These are phyloP conservation scores for Montipora capitata DNA, from an alignment of 92 coral and sea anemone genomes.

Conservation along the genomic window DNA sequence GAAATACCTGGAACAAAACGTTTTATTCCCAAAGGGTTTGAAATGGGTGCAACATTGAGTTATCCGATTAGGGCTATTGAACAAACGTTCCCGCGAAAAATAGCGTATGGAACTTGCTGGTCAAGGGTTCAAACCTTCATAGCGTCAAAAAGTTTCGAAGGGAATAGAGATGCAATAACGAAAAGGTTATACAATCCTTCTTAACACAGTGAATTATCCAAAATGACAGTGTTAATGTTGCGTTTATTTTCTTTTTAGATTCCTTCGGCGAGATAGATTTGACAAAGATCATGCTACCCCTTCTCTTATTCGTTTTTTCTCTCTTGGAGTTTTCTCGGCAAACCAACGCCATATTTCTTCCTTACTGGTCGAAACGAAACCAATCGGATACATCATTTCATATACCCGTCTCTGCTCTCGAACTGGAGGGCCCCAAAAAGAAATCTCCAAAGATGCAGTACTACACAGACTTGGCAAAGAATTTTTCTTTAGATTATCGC, in stretches of 20 bases:
- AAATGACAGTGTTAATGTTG: not conserved
- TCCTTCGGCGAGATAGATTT: not conserved
- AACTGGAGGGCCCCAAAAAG: conserved; percentile 13
- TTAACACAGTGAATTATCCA: not conserved
- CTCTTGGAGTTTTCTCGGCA: conserved; percentile 6
- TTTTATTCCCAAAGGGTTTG: too few species aligned
- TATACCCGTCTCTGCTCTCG: conserved; percentile 63
- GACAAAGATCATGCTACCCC: not conserved
- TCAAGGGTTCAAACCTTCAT: too few species aligned
- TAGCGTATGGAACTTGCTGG: too few species aligned
- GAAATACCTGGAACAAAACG: too few species aligned
- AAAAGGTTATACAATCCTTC: too few species aligned
- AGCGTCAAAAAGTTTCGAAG: too few species aligned
- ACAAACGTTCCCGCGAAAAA: too few species aligned
- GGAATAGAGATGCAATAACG: too few species aligned
- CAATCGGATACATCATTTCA: conserved; percentile 79
- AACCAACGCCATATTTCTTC: conserved; percentile 76
- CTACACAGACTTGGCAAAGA: conserved; percentile 39
- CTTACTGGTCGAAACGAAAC: conserved; percentile 79
- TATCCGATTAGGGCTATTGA: too few species aligned
- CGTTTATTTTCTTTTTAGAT: conserved; percentile 7
- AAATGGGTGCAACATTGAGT: too few species aligned
- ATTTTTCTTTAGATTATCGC: conserved; percentile 80
- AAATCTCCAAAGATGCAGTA: conserved; percentile 36
- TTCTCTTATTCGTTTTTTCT: not conserved